Conservation (phyloP, 2,888 invertebrate species). For the Eucriotettix oculatus region DNA sequence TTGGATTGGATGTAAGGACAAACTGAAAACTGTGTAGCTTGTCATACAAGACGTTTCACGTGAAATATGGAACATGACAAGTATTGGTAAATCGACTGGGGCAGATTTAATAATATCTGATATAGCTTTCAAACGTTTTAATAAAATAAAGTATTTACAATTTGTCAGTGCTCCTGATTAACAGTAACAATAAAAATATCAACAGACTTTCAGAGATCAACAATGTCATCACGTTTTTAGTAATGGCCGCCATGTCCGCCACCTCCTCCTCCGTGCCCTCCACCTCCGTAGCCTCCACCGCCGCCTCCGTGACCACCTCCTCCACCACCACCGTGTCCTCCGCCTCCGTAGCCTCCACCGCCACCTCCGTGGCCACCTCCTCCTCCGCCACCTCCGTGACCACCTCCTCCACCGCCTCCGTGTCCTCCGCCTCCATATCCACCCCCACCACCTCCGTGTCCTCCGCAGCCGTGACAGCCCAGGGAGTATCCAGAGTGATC, state of each 20-base stretch:
- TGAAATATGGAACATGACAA: no score
- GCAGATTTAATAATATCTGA: no score
- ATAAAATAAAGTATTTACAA: no score
- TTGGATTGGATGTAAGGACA: no score
- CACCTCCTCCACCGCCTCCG: constrained; percentile 1
- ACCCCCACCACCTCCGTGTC: constrained; percentile 1
- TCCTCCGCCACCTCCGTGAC: constrained; percentile 4
- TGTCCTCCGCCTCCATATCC: neutral
- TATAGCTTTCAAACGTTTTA: no score
- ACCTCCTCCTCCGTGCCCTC: neutral
- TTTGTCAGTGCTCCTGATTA: no score
- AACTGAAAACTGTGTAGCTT: no score
- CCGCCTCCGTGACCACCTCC: neutral
- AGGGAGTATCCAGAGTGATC: constrained; percentile 6
- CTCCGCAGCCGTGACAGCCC: neutral
- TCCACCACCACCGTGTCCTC: constrained; percentile 1
- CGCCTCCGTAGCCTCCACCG: neutral
- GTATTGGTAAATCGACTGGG: no score
- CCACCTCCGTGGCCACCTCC: neutral
- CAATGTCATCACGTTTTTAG: no score
- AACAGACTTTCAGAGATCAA: no score
- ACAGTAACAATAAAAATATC: no score
- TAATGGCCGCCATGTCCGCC: neutral
- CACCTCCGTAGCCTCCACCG: neutral
- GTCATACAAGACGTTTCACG: no score